Evolutionary conservation across 2,113 vertebrate genomes (phyloP).

Genomic region (Arenaria interpres): DNA sequence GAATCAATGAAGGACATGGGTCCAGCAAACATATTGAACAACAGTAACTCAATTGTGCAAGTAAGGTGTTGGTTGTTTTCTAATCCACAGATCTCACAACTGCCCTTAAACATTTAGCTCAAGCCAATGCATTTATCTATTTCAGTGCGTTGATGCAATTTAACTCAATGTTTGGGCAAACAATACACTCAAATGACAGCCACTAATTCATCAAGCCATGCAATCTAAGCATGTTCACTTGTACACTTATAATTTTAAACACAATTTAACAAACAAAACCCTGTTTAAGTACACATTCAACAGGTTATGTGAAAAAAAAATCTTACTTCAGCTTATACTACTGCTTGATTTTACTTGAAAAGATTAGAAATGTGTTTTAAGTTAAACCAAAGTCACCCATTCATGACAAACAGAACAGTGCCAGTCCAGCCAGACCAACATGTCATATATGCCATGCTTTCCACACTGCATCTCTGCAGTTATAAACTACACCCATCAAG

Average conservation of each 20-base stretch:
- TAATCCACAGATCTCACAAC: neutral
- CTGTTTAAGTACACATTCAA: neutral
- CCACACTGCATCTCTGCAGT: neutral
- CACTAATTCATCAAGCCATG: neutral
- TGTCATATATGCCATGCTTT: fast-evolving
- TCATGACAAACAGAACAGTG: neutral
- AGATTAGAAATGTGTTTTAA: neutral
- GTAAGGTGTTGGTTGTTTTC: neutral
- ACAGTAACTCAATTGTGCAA: neutral
- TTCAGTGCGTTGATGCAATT: neutral
- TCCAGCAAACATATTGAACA: neutral
- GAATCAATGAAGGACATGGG: neutral
- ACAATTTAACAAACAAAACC: neutral
- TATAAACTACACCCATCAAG: neutral
- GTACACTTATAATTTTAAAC: neutral
- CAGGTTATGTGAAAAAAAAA: neutral
- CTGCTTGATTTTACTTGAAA: neutral
- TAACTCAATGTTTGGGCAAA: neutral
- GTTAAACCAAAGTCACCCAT: neutral
- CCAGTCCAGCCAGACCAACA: neutral
- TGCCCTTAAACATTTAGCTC: neutral
- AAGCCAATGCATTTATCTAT: neutral
- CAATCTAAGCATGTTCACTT: neutral
- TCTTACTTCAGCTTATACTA: neutral
- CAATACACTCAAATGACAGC: neutral